Percentiles rank a stretch among this genome's conserved stretches.
phyloP scores from a whole-genome alignment of 2,113 vertebrate genomes.

The Chionomys nivalis region DNA sequence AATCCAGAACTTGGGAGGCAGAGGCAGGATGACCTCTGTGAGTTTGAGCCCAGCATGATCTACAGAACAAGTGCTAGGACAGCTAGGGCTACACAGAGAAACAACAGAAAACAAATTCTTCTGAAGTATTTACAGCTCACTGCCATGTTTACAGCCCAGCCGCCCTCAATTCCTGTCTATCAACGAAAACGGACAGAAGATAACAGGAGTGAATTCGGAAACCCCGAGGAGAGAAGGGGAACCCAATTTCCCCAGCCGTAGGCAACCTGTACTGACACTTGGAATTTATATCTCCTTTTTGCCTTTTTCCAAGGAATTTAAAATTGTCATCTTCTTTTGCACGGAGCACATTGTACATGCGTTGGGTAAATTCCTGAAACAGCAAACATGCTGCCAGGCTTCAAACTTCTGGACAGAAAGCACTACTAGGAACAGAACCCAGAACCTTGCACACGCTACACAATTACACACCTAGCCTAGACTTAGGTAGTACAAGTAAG shows the following conservation, averaged over 20 bases:
- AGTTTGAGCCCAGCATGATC: neutral
- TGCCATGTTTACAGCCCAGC: neutral
- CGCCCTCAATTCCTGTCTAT: neutral
- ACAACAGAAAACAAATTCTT: neutral
- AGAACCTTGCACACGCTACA: neutral
- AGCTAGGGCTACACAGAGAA: neutral
- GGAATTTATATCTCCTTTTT: neutral
- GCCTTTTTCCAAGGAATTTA: neutral
- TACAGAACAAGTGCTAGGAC: neutral
- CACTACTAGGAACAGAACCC: neutral
- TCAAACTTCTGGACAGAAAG: neutral
- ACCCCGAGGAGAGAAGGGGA: neutral
- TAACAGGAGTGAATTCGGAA: neutral
- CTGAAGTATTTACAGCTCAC: neutral
- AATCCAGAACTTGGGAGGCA: neutral
- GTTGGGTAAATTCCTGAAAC: slow-evolving; percentile 17
- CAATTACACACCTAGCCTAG: neutral
- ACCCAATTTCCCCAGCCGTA: neutral
- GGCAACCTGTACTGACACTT: neutral
- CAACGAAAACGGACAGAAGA: neutral
- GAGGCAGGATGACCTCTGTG: neutral
- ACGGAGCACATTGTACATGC: neutral
- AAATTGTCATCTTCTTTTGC: slow-evolving; percentile 7
- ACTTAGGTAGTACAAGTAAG: neutral
- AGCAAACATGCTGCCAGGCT: neutral